Evolutionary conservation across 2,113 vertebrate species (phyloP), one percentile per base, ranked within the genome.

Genomic region (Psittacula cyanocephala): DNA sequence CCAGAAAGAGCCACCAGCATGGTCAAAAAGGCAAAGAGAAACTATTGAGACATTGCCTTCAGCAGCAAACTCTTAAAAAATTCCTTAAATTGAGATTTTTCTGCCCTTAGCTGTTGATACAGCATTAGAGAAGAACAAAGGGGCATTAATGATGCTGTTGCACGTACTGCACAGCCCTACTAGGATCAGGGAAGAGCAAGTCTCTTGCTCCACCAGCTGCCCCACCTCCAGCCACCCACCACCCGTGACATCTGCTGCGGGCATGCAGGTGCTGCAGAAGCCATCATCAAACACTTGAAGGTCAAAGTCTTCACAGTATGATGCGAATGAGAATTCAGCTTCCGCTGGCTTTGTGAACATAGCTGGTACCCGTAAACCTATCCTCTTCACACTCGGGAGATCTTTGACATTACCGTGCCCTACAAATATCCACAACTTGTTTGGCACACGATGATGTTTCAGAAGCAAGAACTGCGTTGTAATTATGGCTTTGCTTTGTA

Each of bases 401-500:
- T 84, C 81, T 81, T 50, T 91, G 62, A 68, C 81, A 33, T 92
- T 46, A 78, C 35, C 1, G 3, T 79, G 57, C 78, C 62, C 62
- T 91, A 72, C 74, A 82, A 95, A 80, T 72, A 93, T 9, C 49
- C 84, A 72, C 49, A 79, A 65, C 81, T 95, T 84, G 53, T 69
- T 76, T 87, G 91, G 89, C 75, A 89, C 60, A 86, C 0, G 4
- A n/a, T 12, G 64, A 76, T 10, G 7, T 88, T 91, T 74, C 64
- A 89, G 41, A 86, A 88, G 85, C 95, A 95, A 81, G 90, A 93
- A 67, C 69, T 91, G 65, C n/a, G 17, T 46, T 91, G 29, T 92
- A 95, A 95, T 95, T 91, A 94, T 57, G 41, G 53, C 25, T 89
- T 96, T 93, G 68, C 81, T 94, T 95, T 92, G 86, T 79, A 59